Percentiles rank a stretch among this genome's conserved stretches.
These are phyloP conservation scores for Garra rufa DNA, from an alignment of 2,113 vertebrate genomes.

Conservation along the genomic window DNA sequence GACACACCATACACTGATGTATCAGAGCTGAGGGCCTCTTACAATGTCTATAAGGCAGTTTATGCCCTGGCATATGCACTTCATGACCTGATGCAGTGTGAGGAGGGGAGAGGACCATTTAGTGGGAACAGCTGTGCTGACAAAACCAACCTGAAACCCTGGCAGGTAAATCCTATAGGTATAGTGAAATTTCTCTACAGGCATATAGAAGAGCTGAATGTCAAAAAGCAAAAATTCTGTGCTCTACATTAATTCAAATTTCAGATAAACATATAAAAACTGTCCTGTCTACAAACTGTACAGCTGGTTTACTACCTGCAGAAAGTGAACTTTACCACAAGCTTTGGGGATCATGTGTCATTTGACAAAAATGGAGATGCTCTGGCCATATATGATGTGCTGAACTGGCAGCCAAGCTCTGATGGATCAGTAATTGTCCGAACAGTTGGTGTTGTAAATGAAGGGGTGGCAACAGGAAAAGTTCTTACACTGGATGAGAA, in stretches of 20 bases:
- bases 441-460: slow-evolving; percentile 68
- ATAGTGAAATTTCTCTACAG: background rate
- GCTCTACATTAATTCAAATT: background rate
- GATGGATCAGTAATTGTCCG: slow-evolving; percentile 60
- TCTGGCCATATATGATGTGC: slow-evolving; percentile 74
- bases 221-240: background rate
- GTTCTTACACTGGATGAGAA: slow-evolving; percentile 67
- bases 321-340: slow-evolving; percentile 70
- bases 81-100: slow-evolving; percentile 67
- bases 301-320: slow-evolving; percentile 72
- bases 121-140: slow-evolving; percentile 64
- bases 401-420: slow-evolving; percentile 72
- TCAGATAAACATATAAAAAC: background rate
- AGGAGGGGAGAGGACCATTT: slow-evolving; percentile 70
- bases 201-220: background rate
- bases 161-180: slow-evolving; percentile 66
- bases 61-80: slow-evolving; percentile 74
- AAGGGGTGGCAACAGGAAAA: slow-evolving; percentile 54
- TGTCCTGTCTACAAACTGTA: background rate
- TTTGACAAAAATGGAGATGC: slow-evolving; percentile 77
- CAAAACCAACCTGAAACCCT: slow-evolving; percentile 66
- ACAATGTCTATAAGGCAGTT: slow-evolving; percentile 77
- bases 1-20: slow-evolving; percentile 62
- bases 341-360: slow-evolving; percentile 71
- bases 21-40: slow-evolving; percentile 67